Evolutionary conservation across 2,888 invertebrate species (phyloP), one percentile per base, ranked within the genome.

Genomic region (Cerastis leucographa): DNA sequence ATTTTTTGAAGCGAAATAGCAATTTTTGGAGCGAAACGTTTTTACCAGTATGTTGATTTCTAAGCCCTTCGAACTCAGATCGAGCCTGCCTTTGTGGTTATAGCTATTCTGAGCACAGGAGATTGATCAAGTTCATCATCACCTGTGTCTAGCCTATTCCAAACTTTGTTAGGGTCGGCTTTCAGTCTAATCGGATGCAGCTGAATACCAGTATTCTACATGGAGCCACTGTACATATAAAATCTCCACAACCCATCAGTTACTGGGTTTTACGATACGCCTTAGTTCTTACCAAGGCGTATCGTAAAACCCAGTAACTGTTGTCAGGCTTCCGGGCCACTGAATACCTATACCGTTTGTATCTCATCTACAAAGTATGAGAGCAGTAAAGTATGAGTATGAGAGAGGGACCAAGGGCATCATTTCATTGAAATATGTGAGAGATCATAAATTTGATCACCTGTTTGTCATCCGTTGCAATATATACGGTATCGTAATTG

Each of bases 1-100:
- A 82, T 81, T 84, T 82, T 82, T 85, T 78, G 65, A 66, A 72
- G 54, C 78, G 83, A 69, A 85, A 85, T 85, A 49, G 83, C 69
- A 74, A 64, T 85, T 74, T 85, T 74, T 82, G 78, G 42, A 74
- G 78, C 78, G 61, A 66, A 77, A 67, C 51, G 46, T 64, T 83
- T 83, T 66, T 35, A 59, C 56, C 62, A 44, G n/a, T 42, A 42
- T 69, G 61, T 46, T 64, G 70, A 72, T 76, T 72, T 42, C 68
- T 71, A 74, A 85, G 65, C 67, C 71, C 14, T 49, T 69, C 54
- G 14, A 19, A 42, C 3, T 69, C 9, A 29, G 40, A 61, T 46
- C 19, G 44, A 40, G 29, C 2, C 44, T 61, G 44, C 2, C 5
- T 29, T 1, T 17, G 12, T 1, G 49, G 51, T 40, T 42, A 22